phyloP scores from a whole-genome alignment of 2,113 vertebrate species.

The Entelurus aequoreus region DNA sequence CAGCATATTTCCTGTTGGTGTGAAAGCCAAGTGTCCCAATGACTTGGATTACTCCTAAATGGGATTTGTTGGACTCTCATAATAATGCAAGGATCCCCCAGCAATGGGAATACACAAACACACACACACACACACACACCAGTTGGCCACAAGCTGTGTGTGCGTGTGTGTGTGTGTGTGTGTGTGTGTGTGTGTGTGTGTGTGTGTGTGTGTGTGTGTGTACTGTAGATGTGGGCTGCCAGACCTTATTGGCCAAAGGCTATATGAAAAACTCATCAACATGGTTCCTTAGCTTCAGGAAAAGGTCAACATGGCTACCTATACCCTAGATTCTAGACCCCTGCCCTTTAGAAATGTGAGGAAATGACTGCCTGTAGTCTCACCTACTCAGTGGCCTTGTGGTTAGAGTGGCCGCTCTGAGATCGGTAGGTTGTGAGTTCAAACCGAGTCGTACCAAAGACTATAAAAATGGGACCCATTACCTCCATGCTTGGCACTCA shows the following conservation, averaged over 20 bases:
- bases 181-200: slow-evolving; percentile 12
- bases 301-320: slow-evolving; percentile 55
- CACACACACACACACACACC: neutral
- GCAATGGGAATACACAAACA: neutral
- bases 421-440: too few species aligned
- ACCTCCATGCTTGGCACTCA: too few species aligned
- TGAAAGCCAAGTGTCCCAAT: too few species aligned
- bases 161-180: slow-evolving; percentile 5
- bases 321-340: slow-evolving; percentile 17
- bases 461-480: too few species aligned
- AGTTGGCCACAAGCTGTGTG: slow-evolving; percentile 9
- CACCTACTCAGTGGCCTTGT: neutral
- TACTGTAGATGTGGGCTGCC: slow-evolving; percentile 30
- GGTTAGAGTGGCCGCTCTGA: too few species aligned
- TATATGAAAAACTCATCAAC: slow-evolving; percentile 48
- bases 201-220: slow-evolving; percentile 13
- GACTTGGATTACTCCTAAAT: too few species aligned
- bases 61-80: too few species aligned
- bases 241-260: slow-evolving; percentile 37
- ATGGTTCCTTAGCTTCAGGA: slow-evolving; percentile 37
- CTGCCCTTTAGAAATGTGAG: slow-evolving; percentile 12
- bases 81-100: too few species aligned
- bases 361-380: slow-evolving; percentile 1
- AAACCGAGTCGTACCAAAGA: too few species aligned
- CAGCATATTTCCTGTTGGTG: too few species aligned